phyloP scores from a whole-genome alignment of 2,113 vertebrate genomes.

The Butastur rufipennis region DNA sequence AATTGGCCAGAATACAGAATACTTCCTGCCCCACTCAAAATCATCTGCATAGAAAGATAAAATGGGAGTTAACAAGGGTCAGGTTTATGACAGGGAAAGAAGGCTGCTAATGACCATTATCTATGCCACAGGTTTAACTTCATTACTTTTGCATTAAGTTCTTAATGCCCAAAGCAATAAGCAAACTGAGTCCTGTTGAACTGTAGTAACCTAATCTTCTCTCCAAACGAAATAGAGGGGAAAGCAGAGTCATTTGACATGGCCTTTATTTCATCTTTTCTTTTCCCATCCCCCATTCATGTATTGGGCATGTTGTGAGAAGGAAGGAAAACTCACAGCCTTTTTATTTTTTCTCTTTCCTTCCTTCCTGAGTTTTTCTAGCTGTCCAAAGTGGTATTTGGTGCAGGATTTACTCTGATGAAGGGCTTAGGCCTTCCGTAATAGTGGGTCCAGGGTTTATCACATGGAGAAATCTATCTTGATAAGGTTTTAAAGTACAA shows the following conservation, averaged over 20 bases:
- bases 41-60: conserved; percentile 55
- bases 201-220: conserved; percentile 30
- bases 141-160: conserved; percentile 61
- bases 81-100: conserved; percentile 54
- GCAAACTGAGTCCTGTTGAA: conserved; percentile 31
- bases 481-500: neutral
- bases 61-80: conserved; percentile 63
- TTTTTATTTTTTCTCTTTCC: neutral
- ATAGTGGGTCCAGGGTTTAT: neutral
- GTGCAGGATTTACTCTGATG: neutral
- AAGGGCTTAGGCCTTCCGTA: neutral
- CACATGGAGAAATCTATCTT: neutral
- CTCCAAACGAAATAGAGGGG: neutral
- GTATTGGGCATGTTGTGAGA: neutral
- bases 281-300: neutral
- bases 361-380: neutral
- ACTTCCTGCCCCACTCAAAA: neutral
- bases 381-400: neutral
- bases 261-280: neutral
- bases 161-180: conserved; percentile 47
- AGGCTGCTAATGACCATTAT: conserved; percentile 69
- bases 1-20: neutral
- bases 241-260: neutral
- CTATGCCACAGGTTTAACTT: conserved; percentile 69
- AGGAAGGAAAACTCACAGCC: neutral